Base-by-base conservation (phyloP, 2,113 vertebrate species). In the Canis aureus region DNA sequence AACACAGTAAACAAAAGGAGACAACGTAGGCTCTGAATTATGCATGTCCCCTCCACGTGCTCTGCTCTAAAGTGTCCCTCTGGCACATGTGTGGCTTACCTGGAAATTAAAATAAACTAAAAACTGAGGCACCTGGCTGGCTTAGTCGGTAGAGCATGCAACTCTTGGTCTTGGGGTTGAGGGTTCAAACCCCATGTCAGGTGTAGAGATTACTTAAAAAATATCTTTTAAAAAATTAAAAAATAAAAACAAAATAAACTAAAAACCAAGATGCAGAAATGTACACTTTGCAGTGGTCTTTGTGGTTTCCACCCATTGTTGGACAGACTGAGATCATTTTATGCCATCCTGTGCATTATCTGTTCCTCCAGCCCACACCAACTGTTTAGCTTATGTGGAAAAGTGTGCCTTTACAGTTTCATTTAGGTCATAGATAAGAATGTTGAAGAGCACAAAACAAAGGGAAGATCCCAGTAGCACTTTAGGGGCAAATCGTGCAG, bases 11-110 rank as follows among this genome's bases (percentile, higher is more conserved):
- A 62, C 1, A 11, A 35, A 11, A n/a, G 15, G 60, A 35, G 32
- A n/a, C 35, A 5, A 20, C 0, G 7, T 0, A 17, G 71, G 6
- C 11, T 55, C 67, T 23, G 66, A 17, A 15, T 1, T 0, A 15
- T 0, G 3, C 29, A 12, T 3, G 1, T 11, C n/a, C n/a, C 66
- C 29, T 11, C 23, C 79, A 6, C 0, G 0, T 12, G 32, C 16
- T 23, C 16, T 2, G 2, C n/a, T 66, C 15, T 7, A 11, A 3
- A 60, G 23, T 16, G 64, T 57, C 53, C 27, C 57, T 73, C 11
- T 38, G 51, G 5, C 7, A 20, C 8, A 8, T 0, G 1, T 2
- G 73, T 3, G 12, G 43, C 87, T 27, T 3, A 17, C 13, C 57
- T 81, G 57, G 23, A 88, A 43, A 25, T 17, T 6, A 27, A 78